phyloP scores from a whole-genome alignment of 2,888 invertebrate genomes.

The Acanthococcus lagerstroemiae region DNA sequence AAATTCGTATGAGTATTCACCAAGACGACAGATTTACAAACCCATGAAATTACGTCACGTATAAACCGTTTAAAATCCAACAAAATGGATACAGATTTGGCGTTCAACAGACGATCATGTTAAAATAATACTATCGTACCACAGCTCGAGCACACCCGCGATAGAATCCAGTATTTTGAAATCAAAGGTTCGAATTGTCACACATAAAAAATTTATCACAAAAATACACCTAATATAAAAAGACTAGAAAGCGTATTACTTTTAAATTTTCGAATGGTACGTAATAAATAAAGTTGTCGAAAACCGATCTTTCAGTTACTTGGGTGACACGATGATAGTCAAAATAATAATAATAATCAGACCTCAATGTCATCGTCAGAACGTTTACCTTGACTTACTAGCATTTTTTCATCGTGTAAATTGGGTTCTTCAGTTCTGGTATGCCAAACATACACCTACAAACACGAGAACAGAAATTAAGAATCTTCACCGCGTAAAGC shows the following conservation, averaged over 20 bases:
- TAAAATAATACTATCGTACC: too few species aligned
- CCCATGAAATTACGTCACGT: too few species aligned
- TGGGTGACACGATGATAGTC: slow-evolving; percentile 2
- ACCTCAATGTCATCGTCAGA: slow-evolving; percentile 55
- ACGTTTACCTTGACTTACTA: slow-evolving; percentile 45
- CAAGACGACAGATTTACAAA: too few species aligned
- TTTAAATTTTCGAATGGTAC: slow-evolving; percentile 11
- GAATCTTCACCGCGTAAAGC: not conserved
- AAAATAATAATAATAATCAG: slow-evolving; percentile 38
- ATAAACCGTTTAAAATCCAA: too few species aligned
- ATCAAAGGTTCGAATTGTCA: too few species aligned
- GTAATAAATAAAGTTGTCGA: not conserved
- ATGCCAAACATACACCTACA: slow-evolving; percentile 92
- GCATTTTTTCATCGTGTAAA: slow-evolving; percentile 56
- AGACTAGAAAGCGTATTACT: slow-evolving; percentile 23
- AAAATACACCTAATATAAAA: too few species aligned
- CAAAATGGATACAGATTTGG: too few species aligned
- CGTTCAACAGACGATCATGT: too few species aligned
- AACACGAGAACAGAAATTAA: slow-evolving; percentile 29
- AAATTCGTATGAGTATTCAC: too few species aligned
- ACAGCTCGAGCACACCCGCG: too few species aligned
- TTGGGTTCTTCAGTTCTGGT: slow-evolving; percentile 86
- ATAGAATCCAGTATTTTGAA: too few species aligned
- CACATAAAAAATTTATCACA: too few species aligned
- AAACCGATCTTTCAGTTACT: slow-evolving; percentile 6